Percentiles rank a stretch among this genome's conserved stretches.
These are phyloP conservation scores for Ploceus nigricollis DNA, from an alignment of 2,113 vertebrate species.

Conservation along the genomic window DNA sequence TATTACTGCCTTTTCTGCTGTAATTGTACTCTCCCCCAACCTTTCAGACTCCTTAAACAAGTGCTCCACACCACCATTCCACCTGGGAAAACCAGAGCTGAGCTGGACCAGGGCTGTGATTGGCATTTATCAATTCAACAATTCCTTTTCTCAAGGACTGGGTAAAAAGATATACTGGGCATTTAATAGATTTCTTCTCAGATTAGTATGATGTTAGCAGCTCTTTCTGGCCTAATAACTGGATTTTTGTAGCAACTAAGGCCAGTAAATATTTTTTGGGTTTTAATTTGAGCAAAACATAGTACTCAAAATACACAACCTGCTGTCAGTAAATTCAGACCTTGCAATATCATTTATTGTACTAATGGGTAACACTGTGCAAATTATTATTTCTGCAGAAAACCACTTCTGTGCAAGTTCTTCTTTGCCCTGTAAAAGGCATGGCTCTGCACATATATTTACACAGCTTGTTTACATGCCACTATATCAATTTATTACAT, in stretches of 20 bases:
- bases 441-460: neutral
- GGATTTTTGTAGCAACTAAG: neutral
- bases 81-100: neutral
- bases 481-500: neutral
- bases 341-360: neutral
- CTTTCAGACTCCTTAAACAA: neutral
- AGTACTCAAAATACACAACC: neutral
- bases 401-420: neutral
- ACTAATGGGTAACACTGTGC: neutral
- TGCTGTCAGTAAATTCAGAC: neutral
- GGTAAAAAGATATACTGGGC: neutral
- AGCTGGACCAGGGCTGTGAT: neutral
- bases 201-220: neutral
- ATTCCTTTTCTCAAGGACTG: neutral
- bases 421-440: neutral
- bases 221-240: neutral
- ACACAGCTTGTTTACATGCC: conserved; percentile 14
- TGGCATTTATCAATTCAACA: neutral
- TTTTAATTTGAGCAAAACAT: neutral
- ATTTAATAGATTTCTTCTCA: neutral
- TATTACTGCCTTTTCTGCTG: neutral
- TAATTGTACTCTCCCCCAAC: neutral
- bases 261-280: neutral
- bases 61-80: neutral
- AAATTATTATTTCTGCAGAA: conserved; percentile 13